phyloP scores from a whole-genome alignment of 1,140 invertebrate genomes.

The Hycleus cichorii region DNA sequence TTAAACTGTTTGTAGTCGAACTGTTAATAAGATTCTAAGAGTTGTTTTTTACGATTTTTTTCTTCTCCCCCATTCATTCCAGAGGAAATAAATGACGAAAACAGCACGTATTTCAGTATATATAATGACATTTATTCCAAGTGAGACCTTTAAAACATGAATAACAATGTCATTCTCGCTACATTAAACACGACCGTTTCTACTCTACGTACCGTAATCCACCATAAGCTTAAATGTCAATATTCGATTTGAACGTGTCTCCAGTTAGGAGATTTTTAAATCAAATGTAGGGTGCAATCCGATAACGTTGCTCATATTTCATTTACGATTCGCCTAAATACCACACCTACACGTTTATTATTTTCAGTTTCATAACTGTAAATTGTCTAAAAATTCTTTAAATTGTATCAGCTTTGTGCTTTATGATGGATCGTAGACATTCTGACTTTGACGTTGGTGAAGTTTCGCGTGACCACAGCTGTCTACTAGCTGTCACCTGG shows the following conservation, averaged over 20 bases:
- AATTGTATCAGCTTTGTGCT: too few species aligned
- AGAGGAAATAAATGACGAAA: constrained; percentile 1
- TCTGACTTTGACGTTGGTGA: neutral
- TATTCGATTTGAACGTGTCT: constrained; percentile 13
- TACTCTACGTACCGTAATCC: constrained; percentile 12
- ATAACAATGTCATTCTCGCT: constrained; percentile 28
- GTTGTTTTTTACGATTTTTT: too few species aligned
- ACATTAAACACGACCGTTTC: constrained; percentile 22
- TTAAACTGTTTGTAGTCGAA: too few species aligned
- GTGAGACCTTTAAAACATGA: constrained; percentile 24
- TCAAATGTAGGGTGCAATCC: constrained; percentile 3
- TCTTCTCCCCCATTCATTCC: too few species aligned
- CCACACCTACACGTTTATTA: too few species aligned
- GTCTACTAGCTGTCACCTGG: constrained; percentile 15
- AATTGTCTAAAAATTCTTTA: too few species aligned
- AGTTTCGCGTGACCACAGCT: constrained; percentile 14
- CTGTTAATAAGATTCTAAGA: too few species aligned
- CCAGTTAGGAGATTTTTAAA: constrained; percentile 9
- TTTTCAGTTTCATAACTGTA: too few species aligned
- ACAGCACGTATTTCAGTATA: constrained; percentile 5
- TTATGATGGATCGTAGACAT: too few species aligned
- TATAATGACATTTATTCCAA: constrained; percentile 26
- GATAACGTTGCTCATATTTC: neutral
- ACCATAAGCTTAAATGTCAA: constrained; percentile 20
- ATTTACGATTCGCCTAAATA: too few species aligned